phyloP scores from a whole-genome alignment of 2,797 vertebrate genomes.

The Rhadinocentrus ornatus region DNA sequence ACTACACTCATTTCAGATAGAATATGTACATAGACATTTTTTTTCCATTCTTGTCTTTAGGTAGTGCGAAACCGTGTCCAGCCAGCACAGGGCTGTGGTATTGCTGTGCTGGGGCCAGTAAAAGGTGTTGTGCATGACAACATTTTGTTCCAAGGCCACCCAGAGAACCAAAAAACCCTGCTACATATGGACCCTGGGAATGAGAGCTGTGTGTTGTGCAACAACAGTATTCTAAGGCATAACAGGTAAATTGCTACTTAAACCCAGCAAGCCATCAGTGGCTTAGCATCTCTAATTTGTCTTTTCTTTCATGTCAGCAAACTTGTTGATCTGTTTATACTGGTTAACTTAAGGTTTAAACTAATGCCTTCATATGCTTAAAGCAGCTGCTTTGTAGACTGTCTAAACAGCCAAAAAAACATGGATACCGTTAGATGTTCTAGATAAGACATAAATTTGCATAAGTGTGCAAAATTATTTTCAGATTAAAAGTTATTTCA shows the following conservation, averaged over 20 bases:
- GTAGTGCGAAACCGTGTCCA: slow-evolving; percentile 91
- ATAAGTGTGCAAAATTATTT: neutral
- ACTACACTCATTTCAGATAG: neutral
- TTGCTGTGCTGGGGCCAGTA: slow-evolving; percentile 85
- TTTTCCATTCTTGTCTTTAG: slow-evolving; percentile 66
- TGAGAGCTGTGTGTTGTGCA: slow-evolving; percentile 84
- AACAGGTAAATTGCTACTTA: slow-evolving; percentile 80
- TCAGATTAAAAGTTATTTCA: neutral
- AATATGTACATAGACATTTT: neutral
- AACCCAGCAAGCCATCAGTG: slow-evolving; percentile 5
- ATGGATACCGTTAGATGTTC: too few species aligned
- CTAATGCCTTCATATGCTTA: too few species aligned
- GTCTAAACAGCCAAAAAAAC: too few species aligned
- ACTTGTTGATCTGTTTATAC: neutral
- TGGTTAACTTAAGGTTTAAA: too few species aligned
- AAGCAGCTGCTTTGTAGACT: too few species aligned
- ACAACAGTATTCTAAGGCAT: slow-evolving; percentile 87
- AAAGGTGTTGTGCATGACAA: slow-evolving; percentile 91
- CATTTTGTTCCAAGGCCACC: slow-evolving; percentile 89
- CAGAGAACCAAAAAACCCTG: slow-evolving; percentile 82
- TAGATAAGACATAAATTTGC: neutral
- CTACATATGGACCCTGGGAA: slow-evolving; percentile 83
- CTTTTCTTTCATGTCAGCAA: neutral
- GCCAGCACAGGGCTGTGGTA: slow-evolving; percentile 85
- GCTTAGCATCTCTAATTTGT: neutral